Percentiles rank a stretch among this genome's conserved stretches.
phyloP scores from a whole-genome alignment of 2,113 vertebrate genomes.

The Piaya cayana region DNA sequence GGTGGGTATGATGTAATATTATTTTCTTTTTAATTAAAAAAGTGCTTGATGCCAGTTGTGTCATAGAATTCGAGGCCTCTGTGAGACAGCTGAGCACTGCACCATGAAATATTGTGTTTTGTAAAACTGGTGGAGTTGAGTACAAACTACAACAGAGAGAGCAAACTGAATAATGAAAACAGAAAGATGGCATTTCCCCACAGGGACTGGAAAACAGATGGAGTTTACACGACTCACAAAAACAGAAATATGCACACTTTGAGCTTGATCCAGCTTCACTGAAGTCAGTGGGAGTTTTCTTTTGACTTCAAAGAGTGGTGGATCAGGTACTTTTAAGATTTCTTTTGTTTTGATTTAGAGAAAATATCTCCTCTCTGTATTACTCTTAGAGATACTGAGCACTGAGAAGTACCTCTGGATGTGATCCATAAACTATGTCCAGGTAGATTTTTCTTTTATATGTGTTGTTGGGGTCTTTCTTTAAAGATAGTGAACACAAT shows the following conservation, averaged over 20 bases:
- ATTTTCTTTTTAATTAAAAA: background rate
- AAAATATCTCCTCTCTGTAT: background rate
- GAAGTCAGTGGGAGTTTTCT: background rate
- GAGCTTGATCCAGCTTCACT: background rate
- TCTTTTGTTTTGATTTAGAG: background rate
- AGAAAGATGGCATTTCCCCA: background rate
- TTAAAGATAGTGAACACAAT: background rate
- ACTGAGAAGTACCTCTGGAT: fast-evolving
- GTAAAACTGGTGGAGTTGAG: background rate
- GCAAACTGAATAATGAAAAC: background rate
- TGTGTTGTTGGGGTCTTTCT: background rate
- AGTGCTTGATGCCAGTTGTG: background rate
- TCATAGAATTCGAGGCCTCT: fast-evolving
- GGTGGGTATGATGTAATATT: fast-evolving
- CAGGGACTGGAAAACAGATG: slow-evolving; percentile 4
- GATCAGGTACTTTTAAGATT: background rate
- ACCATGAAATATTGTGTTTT: background rate
- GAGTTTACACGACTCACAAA: background rate
- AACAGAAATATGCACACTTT: background rate
- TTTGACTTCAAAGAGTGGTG: background rate
- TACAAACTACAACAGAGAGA: background rate
- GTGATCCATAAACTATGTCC: fast-evolving
- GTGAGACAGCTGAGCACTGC: background rate
- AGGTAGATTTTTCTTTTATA: background rate
- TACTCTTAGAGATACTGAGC: background rate